Conservation (phyloP, 2,113 vertebrate species). For the Crotophaga sulcirostris region DNA sequence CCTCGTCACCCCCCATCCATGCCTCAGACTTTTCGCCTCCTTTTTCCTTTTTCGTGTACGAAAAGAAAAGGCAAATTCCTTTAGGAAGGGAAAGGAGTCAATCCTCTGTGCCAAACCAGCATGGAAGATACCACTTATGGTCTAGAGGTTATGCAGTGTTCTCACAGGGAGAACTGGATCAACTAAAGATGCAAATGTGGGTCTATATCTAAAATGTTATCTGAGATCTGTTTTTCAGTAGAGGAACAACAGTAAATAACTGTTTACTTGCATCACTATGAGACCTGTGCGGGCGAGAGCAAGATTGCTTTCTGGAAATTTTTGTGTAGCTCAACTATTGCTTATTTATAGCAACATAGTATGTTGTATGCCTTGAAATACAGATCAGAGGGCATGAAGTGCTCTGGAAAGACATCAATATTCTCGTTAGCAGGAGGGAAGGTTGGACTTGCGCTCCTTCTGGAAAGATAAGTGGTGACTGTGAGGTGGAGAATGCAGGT, state of each 20-base stretch:
- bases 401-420: neutral
- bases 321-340: neutral
- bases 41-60: neutral
- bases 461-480: neutral
- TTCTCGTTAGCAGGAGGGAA: neutral
- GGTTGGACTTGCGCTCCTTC: neutral
- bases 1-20: neutral
- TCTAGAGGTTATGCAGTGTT: neutral
- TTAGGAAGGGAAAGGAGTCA: neutral
- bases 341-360: neutral
- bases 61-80: neutral
- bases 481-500: neutral
- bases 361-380: neutral
- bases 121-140: neutral
- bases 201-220: neutral
- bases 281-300: neutral
- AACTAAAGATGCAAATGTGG: neutral
- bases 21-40: neutral
- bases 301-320: neutral
- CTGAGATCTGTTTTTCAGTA: neutral
- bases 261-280: neutral
- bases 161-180: neutral
- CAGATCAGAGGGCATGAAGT: neutral
- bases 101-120: neutral
- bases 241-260: neutral